These are phyloP conservation scores for Parascotia fuliginaria DNA, from an alignment of 2,888 invertebrate genomes.

Conservation along the genomic window DNA sequence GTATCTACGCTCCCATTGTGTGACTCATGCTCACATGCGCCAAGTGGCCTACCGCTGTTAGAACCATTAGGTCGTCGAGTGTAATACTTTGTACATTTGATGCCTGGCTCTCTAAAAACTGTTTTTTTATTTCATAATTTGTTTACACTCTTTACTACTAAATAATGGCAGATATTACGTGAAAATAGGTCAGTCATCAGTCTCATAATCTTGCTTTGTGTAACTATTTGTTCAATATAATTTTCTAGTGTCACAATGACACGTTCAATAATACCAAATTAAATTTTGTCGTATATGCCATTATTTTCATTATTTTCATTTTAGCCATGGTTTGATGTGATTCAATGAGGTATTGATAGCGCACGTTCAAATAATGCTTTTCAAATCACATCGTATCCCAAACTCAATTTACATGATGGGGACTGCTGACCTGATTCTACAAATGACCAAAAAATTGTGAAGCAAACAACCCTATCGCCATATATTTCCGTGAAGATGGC, in stretches of 20 bases:
- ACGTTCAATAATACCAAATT: too few species aligned
- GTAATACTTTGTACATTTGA: background rate
- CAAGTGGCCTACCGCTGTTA: background rate
- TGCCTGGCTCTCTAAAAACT: too few species aligned
- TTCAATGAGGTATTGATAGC: conserved; percentile 11
- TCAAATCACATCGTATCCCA: conserved; percentile 7
- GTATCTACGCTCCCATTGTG: background rate
- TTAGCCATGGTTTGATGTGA: conserved; percentile 1
- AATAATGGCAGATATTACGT: background rate
- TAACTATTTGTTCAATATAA: too few species aligned
- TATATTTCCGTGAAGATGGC: conserved; percentile 21
- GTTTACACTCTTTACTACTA: too few species aligned
- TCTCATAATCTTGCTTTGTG: too few species aligned
- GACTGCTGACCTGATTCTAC: conserved; percentile 27
- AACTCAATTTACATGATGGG: conserved; percentile 21
- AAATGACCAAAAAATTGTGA: conserved; percentile 41
- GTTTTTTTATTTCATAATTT: too few species aligned
- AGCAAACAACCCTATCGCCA: conserved; percentile 24
- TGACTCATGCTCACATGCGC: background rate
- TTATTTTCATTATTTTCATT: background rate
- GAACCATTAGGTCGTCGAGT: background rate
- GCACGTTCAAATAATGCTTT: conserved; percentile 16
- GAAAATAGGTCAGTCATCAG: too few species aligned
- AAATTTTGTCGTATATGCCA: too few species aligned
- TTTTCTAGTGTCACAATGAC: too few species aligned